Base-by-base conservation (phyloP, 1,140 invertebrate species). In the Bradysia coprophila region DNA sequence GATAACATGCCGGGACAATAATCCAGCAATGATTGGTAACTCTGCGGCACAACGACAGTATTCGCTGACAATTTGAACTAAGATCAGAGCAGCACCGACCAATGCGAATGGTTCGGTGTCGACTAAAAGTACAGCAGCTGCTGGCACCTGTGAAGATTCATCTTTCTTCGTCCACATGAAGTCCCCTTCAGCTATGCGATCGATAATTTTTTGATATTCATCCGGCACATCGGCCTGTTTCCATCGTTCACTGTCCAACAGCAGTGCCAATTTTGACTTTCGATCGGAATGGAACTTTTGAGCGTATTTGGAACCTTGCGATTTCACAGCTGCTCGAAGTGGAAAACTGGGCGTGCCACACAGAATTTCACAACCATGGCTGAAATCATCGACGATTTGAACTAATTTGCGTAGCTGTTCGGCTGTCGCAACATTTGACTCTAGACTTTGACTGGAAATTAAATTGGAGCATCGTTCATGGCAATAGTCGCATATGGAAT, bases 221-320 rank as follows among this genome's bases (percentile, higher is more conserved):
- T 67, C 59, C 1, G 88, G 81, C 34, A 97, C 83, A 49, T 93
- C 85, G n/a, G 87, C 84, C 50, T 82, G 75, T 56, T 84, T 89
- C 93, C 94, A 98, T 40, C 81, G 69, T 63, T 98, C 94, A 48
- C 75, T 76, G 53, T 96, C 92, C 28, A 98, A 63, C 28, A 92
- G 70, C 44, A 80, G 52, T 45, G 75, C 80, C 19, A 97, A 63
- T 61, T 92, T 92, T 19, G 71, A 76, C 59, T 88, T 88, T 34
- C 84, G 66, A 53, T 93, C 87, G 38, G 78, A 72, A 59, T 97
- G 92, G 60, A 97, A 94, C 51, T 78, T 74, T 50, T 86, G 78
- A 33, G 95, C 81, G 67, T 93, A 96, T 57, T 81, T 81, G 51
- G 78, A 88, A 3, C 86, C 85, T 71, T 90, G 76, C 48, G 81